Conservation (phyloP, 2,888 invertebrate species). For the Operophtera brumata region DNA sequence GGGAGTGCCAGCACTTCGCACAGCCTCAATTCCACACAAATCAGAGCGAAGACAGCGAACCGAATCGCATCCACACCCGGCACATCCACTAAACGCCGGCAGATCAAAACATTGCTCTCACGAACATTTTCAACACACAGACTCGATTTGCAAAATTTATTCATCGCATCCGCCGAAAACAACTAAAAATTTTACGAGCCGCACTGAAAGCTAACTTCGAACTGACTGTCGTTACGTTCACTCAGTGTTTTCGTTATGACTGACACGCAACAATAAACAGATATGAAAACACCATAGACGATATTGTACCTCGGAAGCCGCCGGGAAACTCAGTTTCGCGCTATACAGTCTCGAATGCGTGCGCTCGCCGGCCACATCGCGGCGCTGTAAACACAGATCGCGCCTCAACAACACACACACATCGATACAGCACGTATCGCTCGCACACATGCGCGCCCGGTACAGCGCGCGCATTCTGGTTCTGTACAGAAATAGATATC, state of each 20-base stretch:
- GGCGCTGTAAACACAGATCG: constrained; percentile 79
- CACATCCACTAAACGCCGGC: constrained; percentile 70
- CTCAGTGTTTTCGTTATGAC: constrained; percentile 57
- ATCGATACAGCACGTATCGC: constrained; percentile 47
- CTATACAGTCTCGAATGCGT: constrained; percentile 81
- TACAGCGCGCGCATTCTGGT: constrained; percentile 67
- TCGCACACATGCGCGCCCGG: constrained; percentile 47
- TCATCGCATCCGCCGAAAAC: constrained; percentile 79
- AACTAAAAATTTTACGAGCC: constrained; percentile 70
- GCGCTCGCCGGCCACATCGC: constrained; percentile 80
- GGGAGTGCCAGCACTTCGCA: constrained; percentile 43
- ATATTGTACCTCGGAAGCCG: constrained; percentile 59
- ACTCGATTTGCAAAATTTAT: constrained; percentile 79
- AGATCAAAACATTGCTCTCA: constrained; percentile 76
- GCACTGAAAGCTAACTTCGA: constrained; percentile 61
- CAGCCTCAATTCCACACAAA: constrained; percentile 57
- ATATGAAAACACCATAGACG: constrained; percentile 69
- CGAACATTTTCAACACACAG: constrained; percentile 77
- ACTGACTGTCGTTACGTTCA: constrained; percentile 41
- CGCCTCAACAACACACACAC: constrained; percentile 74
- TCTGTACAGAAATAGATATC: constrained; percentile 69
- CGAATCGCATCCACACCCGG: constrained; percentile 66
- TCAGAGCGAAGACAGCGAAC: constrained; percentile 51
- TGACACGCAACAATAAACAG: constrained; percentile 67
- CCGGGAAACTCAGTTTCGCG: constrained; percentile 70